These are phyloP conservation scores for Micropoecilia bifurca DNA, from an alignment of 2,797 vertebrate genomes.

Conservation along the genomic window DNA sequence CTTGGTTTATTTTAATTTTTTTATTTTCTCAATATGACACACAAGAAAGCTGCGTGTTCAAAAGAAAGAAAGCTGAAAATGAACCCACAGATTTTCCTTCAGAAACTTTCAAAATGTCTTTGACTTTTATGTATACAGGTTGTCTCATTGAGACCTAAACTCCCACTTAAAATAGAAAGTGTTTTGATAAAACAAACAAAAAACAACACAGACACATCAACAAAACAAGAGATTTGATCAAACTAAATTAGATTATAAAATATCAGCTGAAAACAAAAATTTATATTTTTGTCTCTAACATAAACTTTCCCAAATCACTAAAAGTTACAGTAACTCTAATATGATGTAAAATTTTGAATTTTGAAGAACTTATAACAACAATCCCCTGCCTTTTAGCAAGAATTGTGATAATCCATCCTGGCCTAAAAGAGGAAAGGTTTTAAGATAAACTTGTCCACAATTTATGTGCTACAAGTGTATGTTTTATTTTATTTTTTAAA, in stretches of 20 bases:
- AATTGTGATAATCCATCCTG: not conserved
- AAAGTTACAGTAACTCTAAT: not conserved
- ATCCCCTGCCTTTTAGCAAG: not conserved
- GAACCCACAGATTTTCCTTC: not conserved
- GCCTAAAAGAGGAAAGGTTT: not conserved
- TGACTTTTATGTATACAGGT: too few relatives aligned
- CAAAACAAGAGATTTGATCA: too few relatives aligned
- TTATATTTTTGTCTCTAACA: not conserved
- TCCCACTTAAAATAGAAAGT: too few relatives aligned
- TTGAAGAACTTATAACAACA: not conserved
- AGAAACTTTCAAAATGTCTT: too few relatives aligned
- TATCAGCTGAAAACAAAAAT: too few relatives aligned
- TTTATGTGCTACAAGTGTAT: not conserved
- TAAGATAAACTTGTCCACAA: not conserved
- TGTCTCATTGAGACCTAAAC: too few relatives aligned
- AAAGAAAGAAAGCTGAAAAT: too few relatives aligned
- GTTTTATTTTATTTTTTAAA: conserved; percentile 9
- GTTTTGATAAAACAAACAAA: too few relatives aligned
- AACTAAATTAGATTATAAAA: too few relatives aligned
- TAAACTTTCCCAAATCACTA: not conserved
- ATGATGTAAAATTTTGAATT: not conserved
- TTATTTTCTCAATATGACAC: not conserved
- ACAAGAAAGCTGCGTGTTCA: not conserved
- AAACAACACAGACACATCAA: too few relatives aligned
- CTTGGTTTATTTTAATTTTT: not conserved